Percentiles rank a stretch among this genome's conserved stretches.
Conservation (phyloP, 2,888 invertebrate genomes). For the Leptinotarsa tumamoca region DNA sequence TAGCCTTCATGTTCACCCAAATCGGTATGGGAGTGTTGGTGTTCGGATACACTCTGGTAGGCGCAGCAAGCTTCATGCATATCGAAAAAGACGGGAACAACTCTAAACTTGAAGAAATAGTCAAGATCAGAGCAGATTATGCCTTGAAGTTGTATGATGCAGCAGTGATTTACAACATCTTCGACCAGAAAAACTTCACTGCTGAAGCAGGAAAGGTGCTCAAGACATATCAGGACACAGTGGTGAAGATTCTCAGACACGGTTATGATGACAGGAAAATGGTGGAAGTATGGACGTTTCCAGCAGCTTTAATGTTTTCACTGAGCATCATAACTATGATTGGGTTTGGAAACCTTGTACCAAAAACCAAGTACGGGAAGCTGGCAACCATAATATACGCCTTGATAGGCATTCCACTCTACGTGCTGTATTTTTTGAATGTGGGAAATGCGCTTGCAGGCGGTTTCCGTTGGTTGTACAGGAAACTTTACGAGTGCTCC, state of each 20-base stretch:
- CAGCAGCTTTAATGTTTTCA: slow-evolving; percentile 90
- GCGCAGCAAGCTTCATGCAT: slow-evolving; percentile 84
- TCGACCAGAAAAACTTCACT: slow-evolving; percentile 76
- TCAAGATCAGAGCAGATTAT: slow-evolving; percentile 69
- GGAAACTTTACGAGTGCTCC: slow-evolving; percentile 81
- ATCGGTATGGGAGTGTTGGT: slow-evolving; percentile 90
- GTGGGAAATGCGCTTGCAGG: slow-evolving; percentile 90
- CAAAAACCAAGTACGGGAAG: slow-evolving; percentile 85
- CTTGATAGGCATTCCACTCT: slow-evolving; percentile 88
- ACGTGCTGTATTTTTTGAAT: slow-evolving; percentile 88
- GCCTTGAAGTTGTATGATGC: slow-evolving; percentile 76
- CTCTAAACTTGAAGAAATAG: slow-evolving; percentile 44
- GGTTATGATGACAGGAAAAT: slow-evolving; percentile 77
- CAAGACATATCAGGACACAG: slow-evolving; percentile 75
- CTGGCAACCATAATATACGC: slow-evolving; percentile 88
- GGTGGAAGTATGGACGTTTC: slow-evolving; percentile 85
- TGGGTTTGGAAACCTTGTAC: slow-evolving; percentile 89
- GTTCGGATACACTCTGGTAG: slow-evolving; percentile 87
- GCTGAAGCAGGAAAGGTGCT: slow-evolving; percentile 73
- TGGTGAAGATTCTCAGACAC: slow-evolving; percentile 75
- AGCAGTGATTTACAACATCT: slow-evolving; percentile 75
- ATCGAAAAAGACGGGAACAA: slow-evolving; percentile 73
- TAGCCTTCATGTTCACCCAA: slow-evolving; percentile 94
- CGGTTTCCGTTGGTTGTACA: slow-evolving; percentile 84
- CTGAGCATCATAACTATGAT: slow-evolving; percentile 92